Evolutionary conservation across 2,888 invertebrate genomes (phyloP), one percentile per base, ranked within the genome.

Genomic region (Lithophane socia): DNA sequence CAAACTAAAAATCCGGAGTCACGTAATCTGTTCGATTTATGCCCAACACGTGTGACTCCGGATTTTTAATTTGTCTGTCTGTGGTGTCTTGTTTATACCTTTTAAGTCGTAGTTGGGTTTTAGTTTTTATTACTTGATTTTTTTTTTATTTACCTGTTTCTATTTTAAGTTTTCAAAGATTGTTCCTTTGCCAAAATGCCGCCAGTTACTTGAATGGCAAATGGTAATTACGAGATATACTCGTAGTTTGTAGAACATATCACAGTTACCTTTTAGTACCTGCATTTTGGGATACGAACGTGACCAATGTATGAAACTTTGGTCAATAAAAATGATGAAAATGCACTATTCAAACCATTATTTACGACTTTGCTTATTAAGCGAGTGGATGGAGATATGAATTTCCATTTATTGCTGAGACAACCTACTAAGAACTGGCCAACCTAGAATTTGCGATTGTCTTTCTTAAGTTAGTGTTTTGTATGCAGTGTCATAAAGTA

Each of bases 211-310:
- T 64, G 49, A 65, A 80, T 52, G 56, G 24, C 12, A 66, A 79
- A 73, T 79, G 63, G 58, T 82, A 66, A 67, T 70, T 74, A 80
- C 54, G 68, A 84, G 65, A 67, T 66, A 64, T 63, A n/a, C n/a
- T n/a, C n/a, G n/a, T n/a, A 80, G 73, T 87, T 81, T 82, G 76
- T 80, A 70, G 89, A 75, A 80, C 79, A 79, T 70, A 68, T 70
- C 67, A 86, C 89, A 83, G 89, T 83, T 88, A 88, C 49, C 75
- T 79, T 87, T 87, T 78, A 87, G 77, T 80, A 63, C 75, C 78
- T 75, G 77, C 69, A 75, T 80, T 87, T 85, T 75, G 83, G 72
- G 80, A 72, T 87, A 66, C 73, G 81, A 66, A 89, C 86, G 81
- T 87, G 88, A 84, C 88, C 67, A 77, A 86, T 86, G 80, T 86